These are phyloP conservation scores for Agrochola litura DNA, from an alignment of 2,888 invertebrate genomes.

Conservation along the genomic window DNA sequence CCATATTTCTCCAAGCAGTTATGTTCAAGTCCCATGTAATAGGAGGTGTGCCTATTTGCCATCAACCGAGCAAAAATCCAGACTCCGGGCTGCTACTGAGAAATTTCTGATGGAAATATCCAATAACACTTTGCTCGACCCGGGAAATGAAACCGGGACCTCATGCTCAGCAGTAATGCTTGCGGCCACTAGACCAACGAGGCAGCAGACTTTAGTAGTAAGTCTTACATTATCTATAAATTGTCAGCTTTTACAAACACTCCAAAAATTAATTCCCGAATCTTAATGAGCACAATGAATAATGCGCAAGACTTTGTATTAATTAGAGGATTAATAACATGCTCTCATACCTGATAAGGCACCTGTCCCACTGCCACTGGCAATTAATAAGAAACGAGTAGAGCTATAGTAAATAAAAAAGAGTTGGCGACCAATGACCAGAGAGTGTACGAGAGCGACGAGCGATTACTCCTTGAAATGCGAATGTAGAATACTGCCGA, in stretches of 20 bases:
- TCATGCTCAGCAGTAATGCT: no score
- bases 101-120: no score
- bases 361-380: neutral
- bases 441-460: no score
- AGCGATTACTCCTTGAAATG: neutral
- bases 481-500: neutral
- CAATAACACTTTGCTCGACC: no score
- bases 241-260: conserved; percentile 7
- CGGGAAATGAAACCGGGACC: no score
- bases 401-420: neutral
- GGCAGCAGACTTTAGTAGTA: neutral
- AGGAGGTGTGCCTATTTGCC: no score
- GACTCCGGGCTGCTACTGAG: no score
- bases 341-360: conserved; percentile 10
- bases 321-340: conserved; percentile 40
- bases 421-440: neutral
- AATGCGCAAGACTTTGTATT: conserved; percentile 29
- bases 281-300: conserved; percentile 44
- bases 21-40: neutral
- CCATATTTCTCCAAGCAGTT: neutral
- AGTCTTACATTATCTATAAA: conserved; percentile 1
- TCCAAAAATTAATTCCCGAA: conserved; percentile 3
- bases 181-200: neutral
- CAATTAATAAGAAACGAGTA: neutral
- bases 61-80: no score